These are phyloP conservation scores for Cricetomys ansorgei DNA, from an alignment of 2,113 vertebrate genomes.

Conservation along the genomic window DNA sequence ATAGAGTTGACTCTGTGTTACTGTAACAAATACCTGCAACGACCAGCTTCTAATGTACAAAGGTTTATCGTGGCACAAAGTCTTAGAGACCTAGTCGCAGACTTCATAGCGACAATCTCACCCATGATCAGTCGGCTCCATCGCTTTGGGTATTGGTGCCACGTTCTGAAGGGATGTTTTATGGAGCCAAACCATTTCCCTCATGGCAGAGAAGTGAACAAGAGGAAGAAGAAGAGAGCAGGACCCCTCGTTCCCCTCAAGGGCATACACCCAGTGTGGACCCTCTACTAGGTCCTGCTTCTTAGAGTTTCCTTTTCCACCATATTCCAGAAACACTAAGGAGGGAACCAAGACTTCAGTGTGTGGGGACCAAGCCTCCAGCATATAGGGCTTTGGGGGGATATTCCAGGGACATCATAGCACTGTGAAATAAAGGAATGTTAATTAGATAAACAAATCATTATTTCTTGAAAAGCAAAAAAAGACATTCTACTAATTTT, in stretches of 20 bases:
- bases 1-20: background rate
- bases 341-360: background rate
- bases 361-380: background rate
- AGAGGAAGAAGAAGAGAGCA: background rate
- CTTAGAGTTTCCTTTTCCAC: background rate
- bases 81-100: no score
- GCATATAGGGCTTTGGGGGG: no score
- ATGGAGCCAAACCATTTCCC: background rate
- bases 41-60: background rate
- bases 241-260: background rate
- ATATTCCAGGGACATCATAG: background rate
- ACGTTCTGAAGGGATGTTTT: no score
- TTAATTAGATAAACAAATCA: constrained; percentile 45
- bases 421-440: background rate
- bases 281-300: background rate
- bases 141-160: background rate
- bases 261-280: background rate
- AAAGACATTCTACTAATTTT: constrained; percentile 3
- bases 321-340: background rate
- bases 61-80: background rate
- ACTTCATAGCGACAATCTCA: background rate
- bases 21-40: background rate
- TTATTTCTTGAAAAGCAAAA: background rate
- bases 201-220: background rate
- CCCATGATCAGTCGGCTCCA: background rate